These are phyloP conservation scores for Pandemis cinnamomeana DNA, from an alignment of 2,888 invertebrate species.

Conservation along the genomic window DNA sequence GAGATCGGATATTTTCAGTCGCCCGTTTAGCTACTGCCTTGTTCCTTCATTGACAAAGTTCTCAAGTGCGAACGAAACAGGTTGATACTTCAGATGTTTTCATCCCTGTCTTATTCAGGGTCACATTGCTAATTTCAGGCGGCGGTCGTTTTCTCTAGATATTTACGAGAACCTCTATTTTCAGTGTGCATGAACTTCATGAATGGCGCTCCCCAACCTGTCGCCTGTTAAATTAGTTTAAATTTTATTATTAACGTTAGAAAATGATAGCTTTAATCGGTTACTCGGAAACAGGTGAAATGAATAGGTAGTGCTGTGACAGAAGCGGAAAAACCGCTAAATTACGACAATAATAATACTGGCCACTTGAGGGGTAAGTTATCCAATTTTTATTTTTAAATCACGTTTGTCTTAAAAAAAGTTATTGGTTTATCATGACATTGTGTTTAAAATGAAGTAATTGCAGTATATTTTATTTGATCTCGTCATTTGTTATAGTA, in stretches of 20 bases:
- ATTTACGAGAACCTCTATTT: conserved; percentile 64
- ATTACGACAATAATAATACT: conserved; percentile 71
- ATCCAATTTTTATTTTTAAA: conserved; percentile 56
- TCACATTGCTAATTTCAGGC: neutral
- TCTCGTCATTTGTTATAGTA: conserved; percentile 17
- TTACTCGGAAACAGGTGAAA: conserved; percentile 66
- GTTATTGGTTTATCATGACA: neutral
- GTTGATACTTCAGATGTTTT: conserved; percentile 1
- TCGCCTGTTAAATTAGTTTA: conserved; percentile 66
- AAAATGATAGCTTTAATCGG: conserved; percentile 72
- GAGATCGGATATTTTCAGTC: conserved; percentile 14
- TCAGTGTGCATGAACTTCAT: conserved; percentile 75
- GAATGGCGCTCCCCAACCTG: conserved; percentile 77
- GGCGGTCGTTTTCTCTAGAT: conserved; percentile 66
- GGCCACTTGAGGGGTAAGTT: conserved; percentile 61
- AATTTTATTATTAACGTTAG: conserved; percentile 70
- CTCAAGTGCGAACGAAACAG: conserved; percentile 18
- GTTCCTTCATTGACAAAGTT: conserved; percentile 16
- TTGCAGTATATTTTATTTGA: neutral
- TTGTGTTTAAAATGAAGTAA: too few relatives aligned
- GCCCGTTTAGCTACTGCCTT: neutral
- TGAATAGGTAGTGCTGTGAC: conserved; percentile 78
- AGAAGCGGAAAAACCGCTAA: conserved; percentile 61
- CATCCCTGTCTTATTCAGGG: conserved; percentile 12
- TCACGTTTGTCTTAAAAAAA: neutral